A percentile compares a stretch with the other conserved stretches of the same genome.
Evolutionary conservation across 2,113 vertebrate species (phyloP).

Genomic region (Cyprichromis sp.): DNA sequence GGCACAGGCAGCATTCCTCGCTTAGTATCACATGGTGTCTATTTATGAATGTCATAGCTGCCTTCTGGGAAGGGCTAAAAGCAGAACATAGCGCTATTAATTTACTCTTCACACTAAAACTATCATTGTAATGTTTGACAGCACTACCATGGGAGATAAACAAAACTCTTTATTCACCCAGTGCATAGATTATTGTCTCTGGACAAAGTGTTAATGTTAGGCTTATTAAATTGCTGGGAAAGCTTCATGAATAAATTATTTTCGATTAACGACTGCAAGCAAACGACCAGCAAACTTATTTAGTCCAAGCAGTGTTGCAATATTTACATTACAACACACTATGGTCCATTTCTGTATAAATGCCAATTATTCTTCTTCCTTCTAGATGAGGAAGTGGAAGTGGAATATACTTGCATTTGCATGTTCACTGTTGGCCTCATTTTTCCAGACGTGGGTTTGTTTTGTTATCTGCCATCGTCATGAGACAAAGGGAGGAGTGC

Average conservation of each 20-base stretch:
- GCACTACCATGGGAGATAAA: neutral
- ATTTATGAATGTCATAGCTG: conserved; percentile 28
- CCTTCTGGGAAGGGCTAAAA: conserved; percentile 44
- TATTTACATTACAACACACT: neutral
- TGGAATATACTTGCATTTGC: neutral
- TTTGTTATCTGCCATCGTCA: neutral
- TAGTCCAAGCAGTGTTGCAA: neutral
- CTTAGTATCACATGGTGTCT: neutral
- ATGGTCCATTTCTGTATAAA: neutral
- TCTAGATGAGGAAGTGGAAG: neutral
- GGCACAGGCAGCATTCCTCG: neutral
- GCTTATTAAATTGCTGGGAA: neutral
- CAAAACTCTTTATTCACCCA: neutral
- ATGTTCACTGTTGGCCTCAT: neutral
- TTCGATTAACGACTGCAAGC: neutral
- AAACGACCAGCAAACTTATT: neutral
- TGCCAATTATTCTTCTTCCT: neutral
- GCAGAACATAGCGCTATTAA: neutral
- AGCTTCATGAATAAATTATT: neutral
- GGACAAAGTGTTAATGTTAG: neutral
- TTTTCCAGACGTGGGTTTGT: neutral
- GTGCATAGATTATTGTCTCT: neutral
- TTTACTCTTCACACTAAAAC: neutral
- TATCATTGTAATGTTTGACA: neutral
- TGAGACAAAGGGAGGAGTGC: neutral